Conservation (phyloP, 2,888 invertebrate genomes). For the Ochropleura plecta region DNA sequence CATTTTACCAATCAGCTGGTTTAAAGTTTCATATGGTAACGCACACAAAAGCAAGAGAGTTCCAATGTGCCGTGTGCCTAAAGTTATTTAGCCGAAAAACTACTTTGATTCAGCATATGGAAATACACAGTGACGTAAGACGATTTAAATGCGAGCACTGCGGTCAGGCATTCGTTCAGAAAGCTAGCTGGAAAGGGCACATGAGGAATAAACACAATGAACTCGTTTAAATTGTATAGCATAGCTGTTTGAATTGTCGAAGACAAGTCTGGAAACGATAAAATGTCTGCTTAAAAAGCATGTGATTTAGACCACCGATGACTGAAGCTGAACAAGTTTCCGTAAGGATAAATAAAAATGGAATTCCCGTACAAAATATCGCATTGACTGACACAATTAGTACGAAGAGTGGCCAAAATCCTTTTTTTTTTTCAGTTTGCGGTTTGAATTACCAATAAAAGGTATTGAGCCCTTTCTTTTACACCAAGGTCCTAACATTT, state of each 20-base stretch:
- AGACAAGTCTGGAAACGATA: background rate
- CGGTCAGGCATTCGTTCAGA: constrained; percentile 69
- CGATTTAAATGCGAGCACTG: constrained; percentile 70
- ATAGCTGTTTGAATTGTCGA: background rate
- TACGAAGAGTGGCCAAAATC: too few relatives aligned
- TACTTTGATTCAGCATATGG: constrained; percentile 71
- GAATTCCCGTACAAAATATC: too few relatives aligned
- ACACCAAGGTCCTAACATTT: too few relatives aligned
- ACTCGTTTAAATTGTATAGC: constrained; percentile 24
- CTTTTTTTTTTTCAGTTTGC: too few relatives aligned
- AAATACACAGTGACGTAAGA: constrained; percentile 71
- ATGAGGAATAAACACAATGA: constrained; percentile 65
- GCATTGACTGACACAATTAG: too few relatives aligned
- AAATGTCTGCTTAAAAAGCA: background rate
- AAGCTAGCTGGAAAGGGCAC: constrained; percentile 70
- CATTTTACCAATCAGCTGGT: constrained; percentile 60
- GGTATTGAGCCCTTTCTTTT: too few relatives aligned
- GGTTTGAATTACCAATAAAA: too few relatives aligned
- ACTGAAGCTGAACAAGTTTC: too few relatives aligned
- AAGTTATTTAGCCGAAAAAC: constrained; percentile 71
- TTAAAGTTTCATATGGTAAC: constrained; percentile 77
- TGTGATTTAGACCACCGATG: too few relatives aligned
- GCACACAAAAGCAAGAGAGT: constrained; percentile 71
- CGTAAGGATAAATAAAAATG: too few relatives aligned
- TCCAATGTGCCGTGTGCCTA: constrained; percentile 78